Conservation (phyloP, 2,797 vertebrate genomes). For the Aulostomus chinensis region DNA sequence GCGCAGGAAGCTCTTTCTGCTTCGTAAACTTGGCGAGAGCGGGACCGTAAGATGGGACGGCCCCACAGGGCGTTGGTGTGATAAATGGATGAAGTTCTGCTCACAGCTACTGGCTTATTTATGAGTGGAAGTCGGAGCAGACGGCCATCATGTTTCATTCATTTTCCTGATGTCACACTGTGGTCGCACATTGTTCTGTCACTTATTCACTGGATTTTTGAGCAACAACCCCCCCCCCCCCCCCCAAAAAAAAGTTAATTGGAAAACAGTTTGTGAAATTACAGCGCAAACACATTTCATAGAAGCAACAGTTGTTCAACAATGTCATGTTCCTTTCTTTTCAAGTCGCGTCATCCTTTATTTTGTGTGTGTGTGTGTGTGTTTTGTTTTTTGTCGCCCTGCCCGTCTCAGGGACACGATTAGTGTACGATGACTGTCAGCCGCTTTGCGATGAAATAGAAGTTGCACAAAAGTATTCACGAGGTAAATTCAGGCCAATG, state of each 20-base stretch:
- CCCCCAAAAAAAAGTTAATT: slow-evolving; percentile 10
- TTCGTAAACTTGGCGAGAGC: slow-evolving; percentile 62
- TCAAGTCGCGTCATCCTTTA: too few species aligned
- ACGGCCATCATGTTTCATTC: slow-evolving; percentile 26
- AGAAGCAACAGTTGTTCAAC: slow-evolving; percentile 40
- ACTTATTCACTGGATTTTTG: slow-evolving; percentile 37
- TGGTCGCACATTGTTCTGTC: slow-evolving; percentile 14
- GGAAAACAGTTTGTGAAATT: slow-evolving; percentile 27
- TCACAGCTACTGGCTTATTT: slow-evolving; percentile 53
- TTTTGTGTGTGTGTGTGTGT: background rate
- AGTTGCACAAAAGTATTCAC: slow-evolving; percentile 34
- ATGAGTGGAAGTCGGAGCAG: slow-evolving; percentile 41
- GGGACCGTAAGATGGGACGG: slow-evolving; percentile 54
- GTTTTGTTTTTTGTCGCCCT: slow-evolving; percentile 2
- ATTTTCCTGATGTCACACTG: slow-evolving; percentile 28
- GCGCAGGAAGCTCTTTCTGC: slow-evolving; percentile 59
- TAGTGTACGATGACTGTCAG: slow-evolving; percentile 16
- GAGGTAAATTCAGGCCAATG: slow-evolving; percentile 42
- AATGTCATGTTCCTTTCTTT: slow-evolving; percentile 16
- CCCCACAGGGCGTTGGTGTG: slow-evolving; percentile 53
- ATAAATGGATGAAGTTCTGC: slow-evolving; percentile 66
- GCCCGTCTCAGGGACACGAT: slow-evolving; percentile 28
- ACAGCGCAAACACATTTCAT: slow-evolving; percentile 53
- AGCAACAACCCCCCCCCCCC: too few species aligned
- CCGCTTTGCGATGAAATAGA: slow-evolving; percentile 30